Evolutionary conservation across 2,113 vertebrate genomes (phyloP).

Genomic region (Gnathonemus echidnorhynchus): DNA sequence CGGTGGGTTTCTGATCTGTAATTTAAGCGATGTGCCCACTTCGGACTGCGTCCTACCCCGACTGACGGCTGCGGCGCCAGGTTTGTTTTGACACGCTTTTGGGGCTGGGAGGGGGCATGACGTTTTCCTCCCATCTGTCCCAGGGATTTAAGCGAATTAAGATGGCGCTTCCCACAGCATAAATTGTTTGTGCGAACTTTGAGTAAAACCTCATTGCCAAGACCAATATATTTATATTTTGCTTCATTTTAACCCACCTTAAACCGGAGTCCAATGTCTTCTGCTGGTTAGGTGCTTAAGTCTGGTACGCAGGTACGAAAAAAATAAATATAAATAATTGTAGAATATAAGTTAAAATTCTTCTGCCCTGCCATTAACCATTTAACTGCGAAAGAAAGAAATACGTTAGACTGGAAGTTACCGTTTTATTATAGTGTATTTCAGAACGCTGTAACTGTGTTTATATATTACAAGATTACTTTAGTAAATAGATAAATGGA

Average conservation of each 20-base stretch:
- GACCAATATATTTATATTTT: background rate
- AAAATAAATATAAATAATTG: background rate
- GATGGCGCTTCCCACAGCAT: background rate
- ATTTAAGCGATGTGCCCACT: background rate
- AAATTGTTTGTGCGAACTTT: background rate
- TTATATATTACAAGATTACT: background rate
- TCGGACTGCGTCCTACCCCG: background rate
- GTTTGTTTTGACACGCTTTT: conserved; percentile 10
- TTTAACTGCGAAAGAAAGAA: background rate
- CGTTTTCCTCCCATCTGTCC: background rate
- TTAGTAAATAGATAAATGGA: background rate
- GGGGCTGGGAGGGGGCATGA: background rate
- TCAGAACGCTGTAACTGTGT: background rate
- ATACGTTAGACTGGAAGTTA: background rate
- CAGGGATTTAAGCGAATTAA: conserved; percentile 5
- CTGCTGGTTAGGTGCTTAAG: background rate
- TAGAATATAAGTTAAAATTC: background rate
- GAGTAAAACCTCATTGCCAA: background rate
- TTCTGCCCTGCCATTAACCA: background rate
- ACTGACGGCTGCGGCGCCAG: background rate
- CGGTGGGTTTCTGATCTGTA: background rate
- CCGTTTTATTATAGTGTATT: background rate
- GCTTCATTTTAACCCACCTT: background rate
- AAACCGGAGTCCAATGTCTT: background rate
- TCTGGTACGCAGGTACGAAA: background rate